Evolutionary conservation across 2,888 invertebrate species (phyloP).

Genomic region (Halocaridina rubra): DNA sequence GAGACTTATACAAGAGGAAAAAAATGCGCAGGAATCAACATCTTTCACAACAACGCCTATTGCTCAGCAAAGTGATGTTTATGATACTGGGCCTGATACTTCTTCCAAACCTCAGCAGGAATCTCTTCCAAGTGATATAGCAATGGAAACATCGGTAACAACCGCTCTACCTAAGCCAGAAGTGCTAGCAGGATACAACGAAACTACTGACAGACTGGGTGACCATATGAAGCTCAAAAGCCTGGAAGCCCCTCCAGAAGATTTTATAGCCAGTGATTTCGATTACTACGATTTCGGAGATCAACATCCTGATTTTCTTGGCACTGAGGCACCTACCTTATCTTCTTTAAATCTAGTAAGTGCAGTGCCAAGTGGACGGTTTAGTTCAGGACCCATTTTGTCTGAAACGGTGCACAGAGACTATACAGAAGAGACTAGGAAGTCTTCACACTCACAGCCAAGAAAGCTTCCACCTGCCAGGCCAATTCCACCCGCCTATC

Average conservation of each 20-base stretch:
- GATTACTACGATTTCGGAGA: slow-evolving; percentile 33
- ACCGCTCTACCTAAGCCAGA: slow-evolving; percentile 13
- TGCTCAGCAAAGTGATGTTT: no score
- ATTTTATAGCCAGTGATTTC: not conserved
- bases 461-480: slow-evolving; percentile 16
- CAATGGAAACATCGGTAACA: no score
- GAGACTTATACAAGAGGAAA: no score
- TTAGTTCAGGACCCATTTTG: no score
- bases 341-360: slow-evolving; percentile 40
- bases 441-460: not conserved
- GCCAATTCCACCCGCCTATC: slow-evolving; percentile 12
- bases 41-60: no score
- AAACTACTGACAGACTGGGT: not conserved
- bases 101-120: no score
- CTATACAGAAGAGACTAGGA: not conserved
- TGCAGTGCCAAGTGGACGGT: slow-evolving; percentile 4
- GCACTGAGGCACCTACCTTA: not conserved
- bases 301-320: not conserved
- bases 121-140: no score
- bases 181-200: slow-evolving; percentile 23
- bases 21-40: no score
- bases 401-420: not conserved
- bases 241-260: slow-evolving; percentile 19
- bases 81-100: no score
- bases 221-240: not conserved